Base-by-base conservation (phyloP, 2,888 invertebrate genomes). In the Panopea generosa region DNA sequence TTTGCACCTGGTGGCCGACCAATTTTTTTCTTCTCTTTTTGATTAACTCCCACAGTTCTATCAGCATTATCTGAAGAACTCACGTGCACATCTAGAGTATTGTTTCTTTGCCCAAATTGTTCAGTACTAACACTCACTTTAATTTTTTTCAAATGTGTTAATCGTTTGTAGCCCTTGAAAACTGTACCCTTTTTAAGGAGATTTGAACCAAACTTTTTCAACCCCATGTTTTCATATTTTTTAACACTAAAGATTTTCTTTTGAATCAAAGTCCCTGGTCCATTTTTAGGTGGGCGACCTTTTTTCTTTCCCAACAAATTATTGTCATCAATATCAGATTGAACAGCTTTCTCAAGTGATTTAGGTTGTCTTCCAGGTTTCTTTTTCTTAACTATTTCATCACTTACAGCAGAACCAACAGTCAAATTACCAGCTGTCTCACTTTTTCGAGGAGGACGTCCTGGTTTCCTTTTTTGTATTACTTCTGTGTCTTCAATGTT, bases 1-100 rank as follows among this genome's bases (percentile, higher is more conserved):
- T 67, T 67, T 9, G 67, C 67, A 1, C 67, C 67, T 11, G 67
- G 67, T 1, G 63, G 70, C 22, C 63, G 47, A 14, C 62, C 63
- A 14, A 16, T 7, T 26, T 49, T 62, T 38, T 18, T 52, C 43
- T 53, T 53, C 4, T 4, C 16, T 3, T 4, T 47, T 4, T 16
- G 4, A n/a, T 60, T 60, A 33, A 27, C 49, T 60, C 47, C 47
- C 0, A 60, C 49, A n/a, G 29, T 22, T 2, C 18, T 16, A 9
- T 60, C 60, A 26, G 29, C 14, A 49, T 49, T 60, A 20, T 60
- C 60, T 20, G 45, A 45, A 16, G 49, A 18, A 29, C 45, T 47
- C 2, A 38, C 57, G 6, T 33, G 4, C 33, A 7, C 33, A 33
- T 33, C 11, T 33, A 11, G 33, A 33, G 6, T 33, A 7, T 33